phyloP scores from a whole-genome alignment of 2,888 invertebrate species.

The Cephalotes varians region DNA sequence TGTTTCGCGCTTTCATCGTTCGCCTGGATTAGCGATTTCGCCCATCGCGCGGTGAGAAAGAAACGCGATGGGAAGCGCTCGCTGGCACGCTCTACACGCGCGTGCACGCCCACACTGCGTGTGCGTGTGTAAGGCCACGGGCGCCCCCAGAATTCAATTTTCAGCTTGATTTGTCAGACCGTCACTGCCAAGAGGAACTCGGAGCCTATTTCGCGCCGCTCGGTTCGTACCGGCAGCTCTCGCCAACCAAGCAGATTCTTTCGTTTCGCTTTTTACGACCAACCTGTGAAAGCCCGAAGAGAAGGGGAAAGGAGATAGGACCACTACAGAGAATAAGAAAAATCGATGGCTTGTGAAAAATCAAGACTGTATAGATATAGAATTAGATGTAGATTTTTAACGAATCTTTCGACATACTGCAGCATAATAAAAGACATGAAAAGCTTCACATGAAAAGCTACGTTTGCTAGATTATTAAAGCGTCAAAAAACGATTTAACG shows the following conservation, averaged over 20 bases:
- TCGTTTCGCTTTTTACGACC: conserved; percentile 78
- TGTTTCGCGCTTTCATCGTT: background rate
- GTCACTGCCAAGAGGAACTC: conserved; percentile 77
- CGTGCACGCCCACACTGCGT: conserved; percentile 9
- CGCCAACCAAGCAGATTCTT: conserved; percentile 77
- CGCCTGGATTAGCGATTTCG: conserved; percentile 13
- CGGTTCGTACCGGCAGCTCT: conserved; percentile 61
- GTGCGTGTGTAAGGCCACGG: conserved; percentile 65
- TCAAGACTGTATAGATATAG: background rate
- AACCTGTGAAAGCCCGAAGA: conserved; percentile 7
- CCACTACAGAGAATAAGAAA: conserved; percentile 34
- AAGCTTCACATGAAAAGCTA: background rate
- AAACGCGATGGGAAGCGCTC: conserved; percentile 71
- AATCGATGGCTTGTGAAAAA: conserved; percentile 50
- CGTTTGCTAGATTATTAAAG: background rate
- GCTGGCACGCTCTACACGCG: conserved; percentile 25
- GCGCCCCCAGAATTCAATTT: conserved; percentile 83
- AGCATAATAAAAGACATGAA: too few species aligned
- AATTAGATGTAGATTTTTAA: background rate
- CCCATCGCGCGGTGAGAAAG: conserved; percentile 70
- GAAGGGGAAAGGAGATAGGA: background rate
- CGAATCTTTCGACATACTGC: too few species aligned
- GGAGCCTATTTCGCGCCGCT: conserved; percentile 79
- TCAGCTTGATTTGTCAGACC: conserved; percentile 85
- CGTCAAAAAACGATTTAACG: background rate